Conservation (phyloP, 2,113 vertebrate species). For the Butorides virescens region DNA sequence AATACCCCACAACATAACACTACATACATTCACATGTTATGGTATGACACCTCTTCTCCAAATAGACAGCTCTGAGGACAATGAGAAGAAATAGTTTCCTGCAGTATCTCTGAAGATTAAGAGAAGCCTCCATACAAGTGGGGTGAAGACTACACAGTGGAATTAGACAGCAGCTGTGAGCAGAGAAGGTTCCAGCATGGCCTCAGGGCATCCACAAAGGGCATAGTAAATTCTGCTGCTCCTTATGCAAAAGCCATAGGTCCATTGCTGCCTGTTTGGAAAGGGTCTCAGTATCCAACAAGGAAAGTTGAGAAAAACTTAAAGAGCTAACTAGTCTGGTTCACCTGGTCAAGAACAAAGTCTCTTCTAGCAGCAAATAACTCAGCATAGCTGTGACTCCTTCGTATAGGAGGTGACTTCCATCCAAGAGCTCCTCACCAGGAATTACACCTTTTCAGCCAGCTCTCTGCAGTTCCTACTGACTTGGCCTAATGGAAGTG, state of each 20-base stretch:
- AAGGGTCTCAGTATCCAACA: neutral
- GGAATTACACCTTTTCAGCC: constrained; percentile 31
- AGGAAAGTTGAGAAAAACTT: neutral
- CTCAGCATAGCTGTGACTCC: neutral
- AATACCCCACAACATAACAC: neutral
- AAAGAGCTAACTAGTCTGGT: neutral
- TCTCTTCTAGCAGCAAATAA: neutral
- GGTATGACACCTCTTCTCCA: neutral
- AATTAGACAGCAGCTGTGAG: neutral
- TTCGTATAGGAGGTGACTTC: neutral
- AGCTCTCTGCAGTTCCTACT: constrained; percentile 1
- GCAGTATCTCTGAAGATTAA: neutral
- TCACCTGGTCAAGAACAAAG: neutral
- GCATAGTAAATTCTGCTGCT: neutral
- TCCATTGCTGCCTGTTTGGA: neutral
- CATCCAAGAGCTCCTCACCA: constrained; percentile 9
- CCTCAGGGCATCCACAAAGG: neutral
- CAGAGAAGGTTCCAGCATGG: neutral
- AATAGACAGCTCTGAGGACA: neutral
- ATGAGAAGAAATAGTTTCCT: neutral
- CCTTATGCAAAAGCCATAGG: neutral
- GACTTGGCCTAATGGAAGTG: constrained; percentile 19
- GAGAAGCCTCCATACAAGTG: neutral
- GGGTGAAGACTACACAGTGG: neutral
- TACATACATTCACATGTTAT: rapidly evolving